Evolutionary conservation across 2,113 vertebrate genomes (phyloP).

Genomic region (Urocynchramus pylzowi): DNA sequence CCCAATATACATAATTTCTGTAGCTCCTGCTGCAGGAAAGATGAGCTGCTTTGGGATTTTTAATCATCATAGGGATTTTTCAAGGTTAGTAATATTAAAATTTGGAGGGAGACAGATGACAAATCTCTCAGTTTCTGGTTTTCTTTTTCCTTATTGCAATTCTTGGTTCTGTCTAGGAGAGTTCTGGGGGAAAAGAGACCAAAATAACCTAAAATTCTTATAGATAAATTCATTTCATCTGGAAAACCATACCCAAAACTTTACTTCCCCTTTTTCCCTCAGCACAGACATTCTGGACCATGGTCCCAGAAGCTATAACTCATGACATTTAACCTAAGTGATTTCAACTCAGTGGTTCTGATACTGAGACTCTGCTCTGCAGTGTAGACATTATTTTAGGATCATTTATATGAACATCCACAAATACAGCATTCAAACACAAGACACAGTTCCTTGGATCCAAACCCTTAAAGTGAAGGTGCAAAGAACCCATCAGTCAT

Average conservation of each 20-base stretch:
- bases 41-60: neutral
- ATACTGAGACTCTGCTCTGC: neutral
- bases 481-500: neutral
- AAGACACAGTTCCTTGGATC: neutral
- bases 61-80: neutral
- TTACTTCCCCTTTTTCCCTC: neutral
- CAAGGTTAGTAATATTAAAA: neutral
- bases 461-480: neutral
- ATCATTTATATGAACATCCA: neutral
- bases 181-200: fast-evolving
- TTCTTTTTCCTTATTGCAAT: neutral
- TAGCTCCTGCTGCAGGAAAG: neutral
- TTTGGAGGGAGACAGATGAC: neutral
- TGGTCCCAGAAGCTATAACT: neutral
- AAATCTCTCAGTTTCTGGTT: neutral
- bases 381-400: neutral
- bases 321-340: neutral
- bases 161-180: neutral
- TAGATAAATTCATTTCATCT: neutral
- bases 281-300: neutral
- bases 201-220: neutral
- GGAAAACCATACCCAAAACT: neutral
- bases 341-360: neutral
- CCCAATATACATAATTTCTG: neutral
- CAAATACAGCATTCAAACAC: neutral